Conservation (phyloP, 2,797 vertebrate species). For the Neomorphus geoffroyi region DNA sequence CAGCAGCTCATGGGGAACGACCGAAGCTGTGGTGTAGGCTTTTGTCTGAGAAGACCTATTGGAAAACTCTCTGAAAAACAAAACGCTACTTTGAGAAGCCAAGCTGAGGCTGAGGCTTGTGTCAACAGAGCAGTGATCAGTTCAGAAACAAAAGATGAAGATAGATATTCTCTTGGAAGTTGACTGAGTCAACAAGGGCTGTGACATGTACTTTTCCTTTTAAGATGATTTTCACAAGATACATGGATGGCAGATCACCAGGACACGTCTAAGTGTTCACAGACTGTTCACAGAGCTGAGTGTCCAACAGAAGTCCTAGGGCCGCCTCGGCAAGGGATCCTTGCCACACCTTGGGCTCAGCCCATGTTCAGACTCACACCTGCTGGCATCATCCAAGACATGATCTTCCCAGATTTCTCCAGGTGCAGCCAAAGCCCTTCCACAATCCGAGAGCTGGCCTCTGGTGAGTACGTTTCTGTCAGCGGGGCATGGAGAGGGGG, state of each 20-base stretch:
- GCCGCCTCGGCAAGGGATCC: not conserved
- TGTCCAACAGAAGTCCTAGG: not conserved
- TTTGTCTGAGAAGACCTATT: not conserved
- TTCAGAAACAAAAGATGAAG: not conserved
- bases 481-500: not conserved
- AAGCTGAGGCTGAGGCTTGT: not conserved
- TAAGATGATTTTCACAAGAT: not conserved
- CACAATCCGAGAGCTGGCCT: not conserved
- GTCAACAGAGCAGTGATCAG: not conserved
- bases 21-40: not conserved
- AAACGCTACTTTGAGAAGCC: not conserved
- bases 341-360: not conserved
- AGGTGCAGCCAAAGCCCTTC: not conserved
- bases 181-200: not conserved
- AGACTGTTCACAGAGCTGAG: not conserved
- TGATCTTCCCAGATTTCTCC: not conserved
- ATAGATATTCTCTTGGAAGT: not conserved
- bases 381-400: not conserved
- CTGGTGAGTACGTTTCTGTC: conserved; percentile 5
- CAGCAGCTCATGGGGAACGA: not conserved
- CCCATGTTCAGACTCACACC: not conserved
- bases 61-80: not conserved
- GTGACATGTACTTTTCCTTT: not conserved
- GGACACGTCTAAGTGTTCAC: not conserved
- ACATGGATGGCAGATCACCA: not conserved